Percentiles rank a stretch among this genome's conserved stretches.
Evolutionary conservation across 1,140 invertebrate species (phyloP).

Genomic region (Megalopta genalis): DNA sequence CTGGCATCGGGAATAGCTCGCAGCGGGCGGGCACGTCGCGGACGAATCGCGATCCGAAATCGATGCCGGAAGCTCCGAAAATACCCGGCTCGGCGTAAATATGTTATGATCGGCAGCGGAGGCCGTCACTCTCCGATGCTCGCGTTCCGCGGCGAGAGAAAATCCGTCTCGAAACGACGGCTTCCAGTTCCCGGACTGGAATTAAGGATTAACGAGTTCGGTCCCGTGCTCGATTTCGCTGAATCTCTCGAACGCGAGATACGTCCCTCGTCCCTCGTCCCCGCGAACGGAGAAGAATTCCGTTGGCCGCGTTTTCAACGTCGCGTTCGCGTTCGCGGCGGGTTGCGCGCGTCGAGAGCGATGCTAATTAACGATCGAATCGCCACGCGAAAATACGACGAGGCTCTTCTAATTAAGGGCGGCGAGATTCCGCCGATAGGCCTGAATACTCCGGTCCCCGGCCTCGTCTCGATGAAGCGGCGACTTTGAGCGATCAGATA

Average conservation of each 20-base stretch:
- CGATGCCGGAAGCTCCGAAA: slow-evolving; percentile 12
- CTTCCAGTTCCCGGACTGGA: slow-evolving; percentile 34
- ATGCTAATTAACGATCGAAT: slow-evolving; percentile 22
- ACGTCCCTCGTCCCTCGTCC: not conserved
- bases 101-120: not conserved
- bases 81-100: not conserved
- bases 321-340: no score
- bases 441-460: not conserved
- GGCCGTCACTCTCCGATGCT: slow-evolving; percentile 18
- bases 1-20: no score
- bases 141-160: slow-evolving; percentile 5
- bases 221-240: slow-evolving; percentile 31
- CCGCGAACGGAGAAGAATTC: not conserved
- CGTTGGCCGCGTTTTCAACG: no score
- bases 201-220: slow-evolving; percentile 47
- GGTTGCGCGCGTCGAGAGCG: not conserved
- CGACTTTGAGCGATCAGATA: slow-evolving; percentile 31
- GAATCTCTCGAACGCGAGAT: no score
- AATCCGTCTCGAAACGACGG: slow-evolving; percentile 39
- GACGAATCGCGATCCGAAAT: slow-evolving; percentile 5
- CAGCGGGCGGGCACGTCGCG: not conserved
- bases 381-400: slow-evolving; percentile 5
- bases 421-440: slow-evolving; percentile 13
- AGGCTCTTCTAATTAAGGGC: slow-evolving; percentile 16
- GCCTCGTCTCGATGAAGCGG: slow-evolving; percentile 8